Percentiles rank a stretch among this genome's conserved stretches.
Conservation (phyloP, 1,140 invertebrate genomes). For the Pollicipes pollicipes region DNA sequence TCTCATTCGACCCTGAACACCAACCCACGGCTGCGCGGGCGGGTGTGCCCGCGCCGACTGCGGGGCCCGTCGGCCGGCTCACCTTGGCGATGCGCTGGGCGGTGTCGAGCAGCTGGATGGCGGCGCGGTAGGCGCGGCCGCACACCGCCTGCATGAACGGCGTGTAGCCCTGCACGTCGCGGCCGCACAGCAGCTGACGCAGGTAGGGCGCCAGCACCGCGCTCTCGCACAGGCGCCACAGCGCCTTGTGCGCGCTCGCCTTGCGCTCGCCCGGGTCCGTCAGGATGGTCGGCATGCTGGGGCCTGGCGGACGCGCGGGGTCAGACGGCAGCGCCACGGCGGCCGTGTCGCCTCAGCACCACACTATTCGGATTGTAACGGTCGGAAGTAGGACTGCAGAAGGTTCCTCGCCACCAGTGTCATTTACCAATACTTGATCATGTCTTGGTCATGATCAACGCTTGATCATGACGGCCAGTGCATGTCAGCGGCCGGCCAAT, state of each 20-base stretch:
- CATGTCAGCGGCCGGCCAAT: too few species aligned
- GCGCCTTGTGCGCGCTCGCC: slow-evolving; percentile 3
- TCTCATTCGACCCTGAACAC: too few species aligned
- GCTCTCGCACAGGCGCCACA: not conserved
- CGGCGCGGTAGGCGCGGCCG: slow-evolving; percentile 69
- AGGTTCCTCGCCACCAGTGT: too few species aligned
- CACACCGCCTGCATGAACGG: slow-evolving; percentile 93
- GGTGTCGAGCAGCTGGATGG: slow-evolving; percentile 65
- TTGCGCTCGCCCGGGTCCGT: slow-evolving; percentile 14
- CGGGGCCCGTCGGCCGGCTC: too few species aligned
- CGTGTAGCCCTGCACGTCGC: slow-evolving; percentile 88
- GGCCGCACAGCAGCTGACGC: slow-evolving; percentile 54
- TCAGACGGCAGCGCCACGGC: too few species aligned
- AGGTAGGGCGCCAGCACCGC: slow-evolving; percentile 55
- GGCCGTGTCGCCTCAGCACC: too few species aligned
- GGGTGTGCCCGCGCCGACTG: not conserved
- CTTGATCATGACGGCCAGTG: too few species aligned
- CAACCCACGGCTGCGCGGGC: not conserved
- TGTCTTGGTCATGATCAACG: too few species aligned
- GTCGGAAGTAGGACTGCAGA: too few species aligned
- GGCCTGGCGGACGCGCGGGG: slow-evolving; percentile 15
- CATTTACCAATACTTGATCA: too few species aligned
- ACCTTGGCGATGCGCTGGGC: slow-evolving; percentile 49
- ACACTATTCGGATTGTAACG: too few species aligned
- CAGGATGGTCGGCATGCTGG: slow-evolving; percentile 20